Evolutionary conservation across 2,113 vertebrate species (phyloP).

Genomic region (Gnathonemus echidnorhynchus): DNA sequence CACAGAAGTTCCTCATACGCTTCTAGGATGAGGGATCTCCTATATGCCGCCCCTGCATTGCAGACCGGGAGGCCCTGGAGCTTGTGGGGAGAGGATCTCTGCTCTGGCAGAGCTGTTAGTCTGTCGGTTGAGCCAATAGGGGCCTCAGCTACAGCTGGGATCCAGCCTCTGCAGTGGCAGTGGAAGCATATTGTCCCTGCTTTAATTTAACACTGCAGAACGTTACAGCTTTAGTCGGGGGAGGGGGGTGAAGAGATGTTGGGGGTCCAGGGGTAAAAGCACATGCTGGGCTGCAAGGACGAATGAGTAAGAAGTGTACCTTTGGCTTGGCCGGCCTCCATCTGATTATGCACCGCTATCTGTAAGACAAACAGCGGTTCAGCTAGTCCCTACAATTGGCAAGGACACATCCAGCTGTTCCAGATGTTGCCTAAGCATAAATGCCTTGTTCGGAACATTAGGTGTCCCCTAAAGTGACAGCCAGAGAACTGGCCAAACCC

Average conservation of each 20-base stretch:
- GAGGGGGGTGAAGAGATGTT: not conserved
- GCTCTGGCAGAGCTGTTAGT: not conserved
- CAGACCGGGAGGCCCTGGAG: not conserved
- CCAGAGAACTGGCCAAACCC: not conserved
- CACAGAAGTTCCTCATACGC: not conserved
- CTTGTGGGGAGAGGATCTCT: not conserved
- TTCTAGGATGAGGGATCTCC: not conserved
- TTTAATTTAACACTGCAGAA: not conserved
- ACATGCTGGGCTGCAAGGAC: not conserved
- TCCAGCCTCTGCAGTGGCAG: not conserved
- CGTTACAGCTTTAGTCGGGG: not conserved
- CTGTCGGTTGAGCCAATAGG: not conserved
- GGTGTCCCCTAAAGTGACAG: not conserved
- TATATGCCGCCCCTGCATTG: not conserved
- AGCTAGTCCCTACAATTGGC: not conserved
- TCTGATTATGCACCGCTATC: not conserved
- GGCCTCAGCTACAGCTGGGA: not conserved
- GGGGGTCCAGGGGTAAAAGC: not conserved
- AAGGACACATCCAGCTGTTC: not conserved
- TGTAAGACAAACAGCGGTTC: conserved; percentile 6
- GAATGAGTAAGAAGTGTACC: not conserved
- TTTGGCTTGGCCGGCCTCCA: conserved; percentile 8
- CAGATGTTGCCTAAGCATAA: conserved; percentile 15
- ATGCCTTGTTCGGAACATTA: not conserved
- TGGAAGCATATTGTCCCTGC: not conserved